Conservation (phyloP, 2,113 vertebrate species). For the Origma solitaria region DNA sequence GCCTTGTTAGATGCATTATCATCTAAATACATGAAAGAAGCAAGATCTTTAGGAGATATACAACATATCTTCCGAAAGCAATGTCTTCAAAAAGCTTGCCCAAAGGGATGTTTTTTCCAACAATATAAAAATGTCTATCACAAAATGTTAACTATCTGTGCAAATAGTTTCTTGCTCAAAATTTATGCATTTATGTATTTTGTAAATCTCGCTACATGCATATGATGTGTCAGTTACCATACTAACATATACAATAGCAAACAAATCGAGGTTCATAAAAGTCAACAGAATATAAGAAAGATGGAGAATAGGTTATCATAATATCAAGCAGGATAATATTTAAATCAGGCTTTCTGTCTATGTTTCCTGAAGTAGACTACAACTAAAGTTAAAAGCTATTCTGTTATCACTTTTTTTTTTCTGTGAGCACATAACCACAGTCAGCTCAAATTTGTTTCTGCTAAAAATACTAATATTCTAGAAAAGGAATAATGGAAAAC, state of each 20-base stretch:
- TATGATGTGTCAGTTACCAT: not conserved
- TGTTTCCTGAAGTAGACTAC: not conserved
- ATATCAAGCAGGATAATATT: not conserved
- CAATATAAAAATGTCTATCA: not conserved
- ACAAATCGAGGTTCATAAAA: not conserved
- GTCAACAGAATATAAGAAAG: not conserved
- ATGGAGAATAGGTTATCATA: not conserved
- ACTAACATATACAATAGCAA: not conserved
- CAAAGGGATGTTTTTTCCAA: not conserved
- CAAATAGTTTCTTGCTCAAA: not conserved
- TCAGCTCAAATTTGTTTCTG: not conserved
- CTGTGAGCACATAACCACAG: not conserved
- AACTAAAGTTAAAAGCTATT: not conserved
- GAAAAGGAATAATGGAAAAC: not conserved
- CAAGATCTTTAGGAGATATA: not conserved
- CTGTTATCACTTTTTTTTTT: not conserved
- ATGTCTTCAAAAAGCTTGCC: not conserved
- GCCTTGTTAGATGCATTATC: not conserved
- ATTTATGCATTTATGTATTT: not conserved
- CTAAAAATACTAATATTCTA: not conserved
- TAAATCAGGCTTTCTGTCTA: not conserved
- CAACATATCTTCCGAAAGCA: not conserved
- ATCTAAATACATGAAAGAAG: not conserved
- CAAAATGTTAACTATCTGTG: not conserved
- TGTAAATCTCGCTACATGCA: not conserved